phyloP scores from a whole-genome alignment of 2,888 invertebrate species.

The Piscicola geometra region DNA sequence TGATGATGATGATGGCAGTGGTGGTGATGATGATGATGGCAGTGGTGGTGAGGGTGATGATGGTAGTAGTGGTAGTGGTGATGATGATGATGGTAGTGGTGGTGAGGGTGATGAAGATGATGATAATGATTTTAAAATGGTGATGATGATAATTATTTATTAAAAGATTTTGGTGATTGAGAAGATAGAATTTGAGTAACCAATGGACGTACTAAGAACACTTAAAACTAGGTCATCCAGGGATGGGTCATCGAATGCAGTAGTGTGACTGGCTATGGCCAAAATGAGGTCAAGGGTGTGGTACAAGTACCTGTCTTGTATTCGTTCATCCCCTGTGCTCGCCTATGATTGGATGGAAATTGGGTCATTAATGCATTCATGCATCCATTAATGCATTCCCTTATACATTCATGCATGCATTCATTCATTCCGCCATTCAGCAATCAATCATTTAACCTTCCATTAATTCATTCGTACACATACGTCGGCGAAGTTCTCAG shows the following conservation, averaged over 20 bases:
- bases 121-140: neutral
- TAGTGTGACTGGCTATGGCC: slow-evolving; percentile 51
- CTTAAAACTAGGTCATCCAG: slow-evolving; percentile 46
- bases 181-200: neutral
- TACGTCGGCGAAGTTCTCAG: neutral
- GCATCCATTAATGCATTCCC: neutral
- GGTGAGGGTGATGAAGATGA: neutral
- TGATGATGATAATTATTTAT: too few relatives aligned
- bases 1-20: neutral
- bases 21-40: neutral
- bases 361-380: neutral
- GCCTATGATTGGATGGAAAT: neutral
- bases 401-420: neutral
- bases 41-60: too few relatives aligned
- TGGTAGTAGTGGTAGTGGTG: too few relatives aligned
- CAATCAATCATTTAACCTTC: neutral
- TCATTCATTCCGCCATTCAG: neutral
- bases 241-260: slow-evolving; percentile 45
- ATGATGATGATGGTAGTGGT: too few relatives aligned
- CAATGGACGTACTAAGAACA: neutral
- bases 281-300: slow-evolving; percentile 49
- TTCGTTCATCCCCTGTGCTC: slow-evolving; percentile 20
- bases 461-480: neutral
- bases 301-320: slow-evolving; percentile 51
- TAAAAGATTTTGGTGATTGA: too few relatives aligned